Percentiles rank a stretch among this genome's conserved stretches.
phyloP scores from a whole-genome alignment of 2,797 vertebrate species.

The Gallinago solitaria region DNA sequence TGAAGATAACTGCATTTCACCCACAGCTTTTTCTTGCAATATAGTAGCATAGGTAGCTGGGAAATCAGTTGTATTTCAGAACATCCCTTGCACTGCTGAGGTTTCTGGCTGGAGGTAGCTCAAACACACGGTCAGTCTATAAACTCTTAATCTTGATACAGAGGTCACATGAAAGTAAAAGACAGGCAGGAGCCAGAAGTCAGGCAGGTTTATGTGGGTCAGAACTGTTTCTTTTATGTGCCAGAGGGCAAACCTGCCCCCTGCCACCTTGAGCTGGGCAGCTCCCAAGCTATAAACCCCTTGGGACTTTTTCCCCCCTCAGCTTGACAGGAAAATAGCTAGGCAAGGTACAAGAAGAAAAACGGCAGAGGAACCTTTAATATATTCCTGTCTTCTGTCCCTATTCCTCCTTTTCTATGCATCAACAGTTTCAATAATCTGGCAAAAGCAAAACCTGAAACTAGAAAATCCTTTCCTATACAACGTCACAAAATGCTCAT shows the following conservation, averaged over 20 bases:
- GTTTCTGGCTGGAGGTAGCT: background rate
- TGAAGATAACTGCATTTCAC: background rate
- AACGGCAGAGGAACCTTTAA: background rate
- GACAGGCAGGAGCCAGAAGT: background rate
- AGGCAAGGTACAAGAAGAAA: background rate
- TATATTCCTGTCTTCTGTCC: background rate
- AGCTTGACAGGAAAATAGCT: background rate
- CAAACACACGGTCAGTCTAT: background rate
- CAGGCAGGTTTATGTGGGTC: background rate
- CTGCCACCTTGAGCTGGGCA: background rate
- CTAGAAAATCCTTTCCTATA: background rate
- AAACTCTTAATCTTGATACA: background rate
- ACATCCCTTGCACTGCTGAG: background rate
- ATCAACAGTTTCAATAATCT: background rate
- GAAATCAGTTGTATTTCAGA: background rate
- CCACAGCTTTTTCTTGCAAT: background rate
- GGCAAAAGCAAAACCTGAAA: conserved; percentile 6
- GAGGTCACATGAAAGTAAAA: background rate
- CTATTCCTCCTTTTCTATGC: background rate
- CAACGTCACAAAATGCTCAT: background rate
- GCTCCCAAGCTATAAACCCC: background rate
- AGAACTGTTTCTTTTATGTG: background rate
- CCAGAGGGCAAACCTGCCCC: background rate
- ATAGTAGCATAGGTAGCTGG: background rate
- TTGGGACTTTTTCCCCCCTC: background rate